Conservation (phyloP, 2,888 invertebrate genomes). For the Scrobipalpa atriplicella region DNA sequence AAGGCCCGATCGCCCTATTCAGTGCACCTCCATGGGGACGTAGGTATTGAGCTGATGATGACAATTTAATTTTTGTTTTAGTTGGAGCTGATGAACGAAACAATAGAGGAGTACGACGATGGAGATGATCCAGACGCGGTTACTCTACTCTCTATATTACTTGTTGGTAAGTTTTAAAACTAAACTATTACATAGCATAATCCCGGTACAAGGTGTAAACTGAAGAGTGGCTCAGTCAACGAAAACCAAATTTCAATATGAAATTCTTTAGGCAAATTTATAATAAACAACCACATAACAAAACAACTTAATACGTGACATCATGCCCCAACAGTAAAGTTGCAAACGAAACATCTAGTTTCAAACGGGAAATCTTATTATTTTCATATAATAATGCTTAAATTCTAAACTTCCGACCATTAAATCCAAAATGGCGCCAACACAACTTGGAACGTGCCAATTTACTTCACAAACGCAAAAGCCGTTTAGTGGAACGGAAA, state of each 20-base stretch:
- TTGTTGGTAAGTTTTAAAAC: slow-evolving; percentile 87
- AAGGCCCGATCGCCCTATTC: too few relatives aligned
- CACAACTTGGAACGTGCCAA: slow-evolving; percentile 5
- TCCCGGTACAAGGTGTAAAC: too few relatives aligned
- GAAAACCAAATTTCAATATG: too few relatives aligned
- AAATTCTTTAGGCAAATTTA: too few relatives aligned
- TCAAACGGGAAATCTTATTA: not conserved
- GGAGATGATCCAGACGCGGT: slow-evolving; percentile 88
- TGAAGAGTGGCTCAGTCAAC: too few relatives aligned
- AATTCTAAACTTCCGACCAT: slow-evolving; percentile 3
- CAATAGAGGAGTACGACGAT: slow-evolving; percentile 81
- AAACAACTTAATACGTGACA: too few relatives aligned
- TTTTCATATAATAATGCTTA: not conserved
- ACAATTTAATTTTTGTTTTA: slow-evolving; percentile 46
- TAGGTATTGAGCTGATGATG: too few relatives aligned
- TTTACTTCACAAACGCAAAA: slow-evolving; percentile 7
- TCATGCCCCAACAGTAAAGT: too few relatives aligned
- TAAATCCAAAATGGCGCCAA: not conserved
- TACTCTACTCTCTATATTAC: slow-evolving; percentile 90
- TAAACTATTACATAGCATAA: not conserved
- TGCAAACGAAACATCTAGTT: too few relatives aligned
- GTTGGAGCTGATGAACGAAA: slow-evolving; percentile 80
- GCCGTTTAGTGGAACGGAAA: slow-evolving; percentile 7
- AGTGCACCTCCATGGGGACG: too few relatives aligned
- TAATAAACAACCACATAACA: too few relatives aligned